Base-by-base conservation (phyloP, 2,888 invertebrate genomes). In the Archaeoteleia sp. region DNA sequence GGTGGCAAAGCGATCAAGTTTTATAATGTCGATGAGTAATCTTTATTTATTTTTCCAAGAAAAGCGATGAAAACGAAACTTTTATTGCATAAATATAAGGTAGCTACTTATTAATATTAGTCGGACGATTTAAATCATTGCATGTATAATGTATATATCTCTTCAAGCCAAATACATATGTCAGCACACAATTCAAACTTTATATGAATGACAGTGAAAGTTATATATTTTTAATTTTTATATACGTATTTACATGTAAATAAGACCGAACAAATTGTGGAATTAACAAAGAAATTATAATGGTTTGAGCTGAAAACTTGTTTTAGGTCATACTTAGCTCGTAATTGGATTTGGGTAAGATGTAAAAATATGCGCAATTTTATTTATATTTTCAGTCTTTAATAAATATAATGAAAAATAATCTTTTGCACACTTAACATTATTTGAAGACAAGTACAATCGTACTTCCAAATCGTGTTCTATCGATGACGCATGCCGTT, bases 341-440 rank as follows among this genome's bases (percentile, higher is more conserved):
- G n/a, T n/a, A n/a, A n/a, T n/a, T 29, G 15, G 27, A 17, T 25
- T 27, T 32, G 14, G 27, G 10, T 37, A 61, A 40, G 14, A 12
- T 61, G 53, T 10, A 29, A 67, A 46, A 43, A 53, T 62, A 37
- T 54, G 45, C 63, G 65, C 46, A 20, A 62, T 65, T 72, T 72
- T 77, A 73, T 77, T 75, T 72, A 77, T 73, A 76, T 58, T 66
- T 68, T 72, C 67, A 71, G 71, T 71, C 71, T 73, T 73, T 62
- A 71, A 73, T 74, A 70, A 75, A 67, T 73, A 49, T 32, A 60
- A 55, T 57, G 45, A 40, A 60, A 63, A 54, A 54, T 67, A 54
- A 40, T 68, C 48, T 70, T 54, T 43, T 58, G 2, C 3, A 30
- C 10, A 30, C 9, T 30, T 30, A 10, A 10, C 4, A 3, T 30